Base-by-base conservation (phyloP, 2,113 vertebrate genomes). In the Poecilia latipinna region DNA sequence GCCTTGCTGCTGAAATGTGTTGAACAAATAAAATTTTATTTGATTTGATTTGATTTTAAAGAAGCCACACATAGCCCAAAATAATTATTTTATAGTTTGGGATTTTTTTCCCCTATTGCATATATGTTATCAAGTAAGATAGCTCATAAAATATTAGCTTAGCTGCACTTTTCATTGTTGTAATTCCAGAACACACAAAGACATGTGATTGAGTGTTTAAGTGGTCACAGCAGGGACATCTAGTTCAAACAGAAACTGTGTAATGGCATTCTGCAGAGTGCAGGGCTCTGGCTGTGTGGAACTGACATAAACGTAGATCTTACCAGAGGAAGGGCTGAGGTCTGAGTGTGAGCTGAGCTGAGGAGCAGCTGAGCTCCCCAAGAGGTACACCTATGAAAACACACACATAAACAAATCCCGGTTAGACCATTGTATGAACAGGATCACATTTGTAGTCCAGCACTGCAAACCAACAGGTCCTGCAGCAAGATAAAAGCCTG, bases 291-390 rank as follows among this genome's bases (percentile, higher is more conserved):
- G 31, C 60, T 81, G 72, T 66, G 44, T 57, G 62, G 67, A 84
- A 66, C 33, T 77, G 73, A 83, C 51, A 71, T 61, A 82, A 42
- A 80, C 35, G 24, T 65, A 75, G 65, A 48, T 85, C 90, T 92
- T 90, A 92, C 90, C 89, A 83, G 85, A 82, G 75, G 65, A 80
- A 83, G 75, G 82, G 82, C 54, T 73, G 80, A 83, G 72, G 80
- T 83, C 65, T 72, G 84, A 86, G 73, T 84, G 69, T 57, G 62
- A 76, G 78, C 79, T 81, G 86, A 39, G n/a, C 79, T 44, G 79
- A 85, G 84, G 84, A 90, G 84, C 88, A n/a, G 72, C 88, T 78
- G 80, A 82, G 90, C 86, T 85, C 88, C 86, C 84, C 31, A 8
- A 72, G 72, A 86, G 70, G 79, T 82, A 88, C 82, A 89, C 86